A percentile compares a stretch with the other conserved stretches of the same genome.
Evolutionary conservation across 1,140 invertebrate species (phyloP).

Genomic region (Euwallacea fornicatus): DNA sequence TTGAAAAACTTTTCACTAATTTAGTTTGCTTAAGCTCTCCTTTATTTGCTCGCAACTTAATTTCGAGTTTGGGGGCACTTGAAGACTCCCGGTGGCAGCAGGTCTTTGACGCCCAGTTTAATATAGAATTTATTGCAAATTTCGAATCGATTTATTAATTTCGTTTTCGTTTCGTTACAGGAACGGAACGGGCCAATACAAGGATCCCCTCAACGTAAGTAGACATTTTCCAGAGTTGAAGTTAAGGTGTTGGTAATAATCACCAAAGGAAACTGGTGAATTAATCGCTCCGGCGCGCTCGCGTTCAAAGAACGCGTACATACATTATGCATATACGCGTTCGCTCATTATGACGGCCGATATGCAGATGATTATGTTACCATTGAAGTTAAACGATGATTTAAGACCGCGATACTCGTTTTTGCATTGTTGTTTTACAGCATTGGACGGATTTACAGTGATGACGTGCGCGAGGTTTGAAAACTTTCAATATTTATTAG

Average conservation of each 20-base stretch:
- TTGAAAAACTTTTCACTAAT: constrained; percentile 14
- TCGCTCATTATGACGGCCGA: constrained; percentile 4
- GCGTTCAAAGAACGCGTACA: neutral
- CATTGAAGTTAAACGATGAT: constrained; percentile 14
- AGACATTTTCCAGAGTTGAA: constrained; percentile 9
- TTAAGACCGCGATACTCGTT: neutral
- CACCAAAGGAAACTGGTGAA: neutral
- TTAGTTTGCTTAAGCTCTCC: constrained; percentile 5
- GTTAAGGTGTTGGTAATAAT: neutral
- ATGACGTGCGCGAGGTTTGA: too few relatives aligned
- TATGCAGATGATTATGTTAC: constrained; percentile 8
- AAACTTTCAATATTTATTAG: too few relatives aligned
- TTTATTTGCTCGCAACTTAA: neutral
- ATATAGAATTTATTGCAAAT: too few relatives aligned
- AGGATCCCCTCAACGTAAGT: constrained; percentile 46
- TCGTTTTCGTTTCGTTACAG: constrained; percentile 46
- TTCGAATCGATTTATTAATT: neutral
- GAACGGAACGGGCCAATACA: constrained; percentile 41
- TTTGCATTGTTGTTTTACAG: too few relatives aligned
- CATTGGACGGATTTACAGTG: too few relatives aligned
- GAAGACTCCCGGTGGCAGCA: neutral
- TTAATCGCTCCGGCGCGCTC: constrained; percentile 13
- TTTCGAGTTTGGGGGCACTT: neutral
- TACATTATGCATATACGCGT: constrained; percentile 12
- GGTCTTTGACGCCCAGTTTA: too few relatives aligned